Conservation (phyloP, 2,113 vertebrate genomes). For the Coturnix japonica region DNA sequence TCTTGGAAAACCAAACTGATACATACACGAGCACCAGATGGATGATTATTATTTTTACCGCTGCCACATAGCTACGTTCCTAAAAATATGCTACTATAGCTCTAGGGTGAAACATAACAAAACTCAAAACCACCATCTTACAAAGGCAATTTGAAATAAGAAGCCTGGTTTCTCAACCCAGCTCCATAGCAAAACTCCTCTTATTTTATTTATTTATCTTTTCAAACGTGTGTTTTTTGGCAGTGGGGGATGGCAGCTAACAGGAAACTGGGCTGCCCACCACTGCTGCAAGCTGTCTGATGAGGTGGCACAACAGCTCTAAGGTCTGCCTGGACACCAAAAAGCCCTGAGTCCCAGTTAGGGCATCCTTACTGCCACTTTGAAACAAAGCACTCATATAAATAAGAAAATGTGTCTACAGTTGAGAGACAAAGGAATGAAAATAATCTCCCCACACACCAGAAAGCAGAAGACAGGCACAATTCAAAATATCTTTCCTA, state of each 20-base stretch:
- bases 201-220: no score
- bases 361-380: neutral
- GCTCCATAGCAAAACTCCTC: neutral
- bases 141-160: neutral
- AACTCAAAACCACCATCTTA: neutral
- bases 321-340: neutral
- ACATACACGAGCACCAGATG: neutral
- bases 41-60: neutral
- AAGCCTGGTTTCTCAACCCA: neutral
- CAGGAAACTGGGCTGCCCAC: neutral
- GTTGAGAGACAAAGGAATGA: neutral
- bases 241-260: neutral
- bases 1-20: neutral
- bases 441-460: neutral
- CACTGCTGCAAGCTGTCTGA: no score
- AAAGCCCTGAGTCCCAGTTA: neutral
- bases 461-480: neutral
- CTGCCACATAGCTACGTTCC: neutral
- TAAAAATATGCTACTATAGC: neutral
- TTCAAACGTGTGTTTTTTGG: neutral
- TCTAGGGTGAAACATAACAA: neutral
- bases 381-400: neutral
- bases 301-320: neutral
- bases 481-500: neutral
- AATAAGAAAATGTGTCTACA: neutral